Conservation (phyloP, 2,888 invertebrate species). For the Dryadula phaetusa region DNA sequence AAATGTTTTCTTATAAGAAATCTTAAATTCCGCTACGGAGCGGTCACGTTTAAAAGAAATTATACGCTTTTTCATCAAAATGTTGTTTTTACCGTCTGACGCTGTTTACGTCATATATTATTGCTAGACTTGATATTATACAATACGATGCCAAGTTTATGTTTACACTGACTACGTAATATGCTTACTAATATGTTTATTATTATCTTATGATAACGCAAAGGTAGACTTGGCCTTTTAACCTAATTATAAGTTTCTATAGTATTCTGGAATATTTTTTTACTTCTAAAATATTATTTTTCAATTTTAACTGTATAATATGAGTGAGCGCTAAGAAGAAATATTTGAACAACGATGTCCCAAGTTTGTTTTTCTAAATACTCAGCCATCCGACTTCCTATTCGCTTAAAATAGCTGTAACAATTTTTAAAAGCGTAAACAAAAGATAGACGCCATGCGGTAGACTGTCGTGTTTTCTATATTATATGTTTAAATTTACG, state of each 20-base stretch:
- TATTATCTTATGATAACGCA: conserved; percentile 33
- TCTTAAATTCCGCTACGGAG: conserved; percentile 2
- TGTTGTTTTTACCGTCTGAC: neutral
- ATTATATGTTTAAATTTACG: neutral
- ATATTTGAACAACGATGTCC: neutral
- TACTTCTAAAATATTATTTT: neutral
- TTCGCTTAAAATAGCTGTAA: conserved; percentile 20
- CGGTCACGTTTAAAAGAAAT: conserved; percentile 20
- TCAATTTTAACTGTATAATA: neutral
- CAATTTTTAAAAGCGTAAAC: conserved; percentile 19
- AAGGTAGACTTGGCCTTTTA: conserved; percentile 17
- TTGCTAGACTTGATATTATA: conserved; percentile 24
- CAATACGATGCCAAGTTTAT: conserved; percentile 35
- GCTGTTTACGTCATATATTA: conserved; percentile 24
- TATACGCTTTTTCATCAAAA: conserved; percentile 12
- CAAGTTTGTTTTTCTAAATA: conserved; percentile 23
- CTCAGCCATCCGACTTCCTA: conserved; percentile 21
- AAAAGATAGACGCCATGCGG: neutral
- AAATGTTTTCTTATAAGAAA: conserved; percentile 18
- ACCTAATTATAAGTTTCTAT: neutral
- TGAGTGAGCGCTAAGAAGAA: neutral
- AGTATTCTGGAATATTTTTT: neutral
- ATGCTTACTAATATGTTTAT: conserved; percentile 35
- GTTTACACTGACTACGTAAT: conserved; percentile 22
- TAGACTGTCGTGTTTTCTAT: neutral